Evolutionary conservation across 2,888 invertebrate genomes (phyloP).

Genomic region (Chalcis sispes): DNA sequence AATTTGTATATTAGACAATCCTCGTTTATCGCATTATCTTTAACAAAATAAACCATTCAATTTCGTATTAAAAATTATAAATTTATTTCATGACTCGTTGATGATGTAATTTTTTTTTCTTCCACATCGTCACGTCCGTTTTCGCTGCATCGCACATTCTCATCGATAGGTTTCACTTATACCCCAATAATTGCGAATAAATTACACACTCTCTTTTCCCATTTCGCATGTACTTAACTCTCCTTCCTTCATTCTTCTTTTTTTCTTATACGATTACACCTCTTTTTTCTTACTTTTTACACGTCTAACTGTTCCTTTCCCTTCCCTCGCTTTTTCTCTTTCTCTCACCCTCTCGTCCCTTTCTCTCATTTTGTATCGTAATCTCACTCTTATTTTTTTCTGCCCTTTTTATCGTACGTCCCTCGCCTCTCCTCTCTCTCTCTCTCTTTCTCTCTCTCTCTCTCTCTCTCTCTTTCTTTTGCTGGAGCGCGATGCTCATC

Average conservation of each 20-base stretch:
- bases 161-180: too few species aligned
- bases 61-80: too few species aligned
- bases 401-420: conserved; percentile 21
- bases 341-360: conserved; percentile 6
- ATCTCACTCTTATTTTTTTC: conserved; percentile 33
- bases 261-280: background rate
- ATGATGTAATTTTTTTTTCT: too few species aligned
- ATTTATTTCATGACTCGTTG: too few species aligned
- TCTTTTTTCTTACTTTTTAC: conserved; percentile 9
- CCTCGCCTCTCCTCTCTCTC: background rate
- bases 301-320: conserved; percentile 15
- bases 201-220: background rate
- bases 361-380: conserved; percentile 28
- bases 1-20: too few species aligned
- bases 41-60: too few species aligned
- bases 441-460: background rate
- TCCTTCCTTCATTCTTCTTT: background rate
- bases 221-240: background rate
- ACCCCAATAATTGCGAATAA: background rate
- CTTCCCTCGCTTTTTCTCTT: background rate
- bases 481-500: conserved; percentile 60
- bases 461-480: conserved; percentile 38
- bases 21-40: too few species aligned
- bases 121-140: too few species aligned
- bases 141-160: too few species aligned